Evolutionary conservation across 2,113 vertebrate species (phyloP), one percentile per base, ranked within the genome.

Genomic region (Pseudorectes ferrugineus): DNA sequence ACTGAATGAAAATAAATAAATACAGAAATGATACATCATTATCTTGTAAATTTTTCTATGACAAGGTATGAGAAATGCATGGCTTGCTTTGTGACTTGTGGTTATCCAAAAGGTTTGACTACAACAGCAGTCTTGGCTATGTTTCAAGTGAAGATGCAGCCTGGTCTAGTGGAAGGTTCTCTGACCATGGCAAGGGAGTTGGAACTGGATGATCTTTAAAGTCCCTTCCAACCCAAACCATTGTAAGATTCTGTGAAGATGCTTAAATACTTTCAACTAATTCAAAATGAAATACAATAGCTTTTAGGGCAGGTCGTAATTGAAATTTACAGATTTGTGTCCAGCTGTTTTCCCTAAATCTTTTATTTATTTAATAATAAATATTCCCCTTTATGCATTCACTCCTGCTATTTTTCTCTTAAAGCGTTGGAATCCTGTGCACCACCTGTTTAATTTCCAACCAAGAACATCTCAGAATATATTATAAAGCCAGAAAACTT

Each of bases 101-200:
- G 14, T 79, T 79, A 65, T 35, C n/a, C 29, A 57, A 76, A 12
- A 74, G 40, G 11, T 61, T 77, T 79, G 9, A 14, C 33, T 61
- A 14, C 0, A 0, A 33, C 8, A 38, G 36, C 16, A 61, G 24
- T 48, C 16, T n/a, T 70, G 13, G 26, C 8, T 13, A 20, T 3
- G 0, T 58, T 22, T 65, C 28, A 38, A 40, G 31, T 28, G 13
- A 61, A 58, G 17, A n/a, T 31, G 10, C 23, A 74, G 11, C 36
- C 33, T 66, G 51, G 33, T 66, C 23, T 11, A 28, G 59, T 21
- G 36, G 59, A 45, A 58, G 23, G 10, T n/a, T 51, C 11, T 33
- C 12, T 73, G 51, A 13, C 36, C 5, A 10, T n/a, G 43, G 19
- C 59, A 88, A 23, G 15, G 36, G 14, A 49, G 33, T 10, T 58